Evolutionary conservation across 1,140 invertebrate species (phyloP), one percentile per base, ranked within the genome.

Genomic region (Drosophila hydei): DNA sequence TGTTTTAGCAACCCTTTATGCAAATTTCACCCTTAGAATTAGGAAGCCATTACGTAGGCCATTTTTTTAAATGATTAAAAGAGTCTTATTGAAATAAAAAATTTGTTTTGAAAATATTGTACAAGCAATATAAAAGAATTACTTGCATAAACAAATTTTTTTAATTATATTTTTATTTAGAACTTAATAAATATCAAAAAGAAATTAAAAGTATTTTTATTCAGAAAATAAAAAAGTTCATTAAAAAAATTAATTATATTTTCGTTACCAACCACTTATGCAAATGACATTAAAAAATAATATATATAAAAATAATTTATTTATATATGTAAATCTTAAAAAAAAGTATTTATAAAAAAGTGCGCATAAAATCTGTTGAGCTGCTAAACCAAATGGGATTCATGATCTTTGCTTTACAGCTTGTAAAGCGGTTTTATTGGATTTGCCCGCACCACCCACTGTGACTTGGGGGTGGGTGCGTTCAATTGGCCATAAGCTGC

Each of bases 401-500:
- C 77, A 87, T 90, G 80, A 87, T 71, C 50, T 80, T 77, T 79
- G 76, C 76, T 77, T 89, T 89, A 80, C 72, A 85, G 65, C 80
- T 81, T 90, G 88, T 90, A 90, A 90, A 90, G 87, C 81, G 87
- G 70, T 90, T 90, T 90, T 90, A 90, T 90, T 90, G 87, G 81
- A 90, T 90, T 90, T 90, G 67, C 50, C 45, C 47, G 25, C 50
- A 48, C 61, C 36, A 70, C 65, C 69, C 69, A 21, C 52, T 59
- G 33, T 19, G 11, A 16, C n/a, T 40, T 40, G 52, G 55, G 60
- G 63, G 43, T 36, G 43, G 61, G 67, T 56, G 50, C 19, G 65
- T 72, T 88, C 84, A 88, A 89, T 88, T 89, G 83, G 83, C 79
- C 75, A 84, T 88, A 88, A 88, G 83, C 79, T 79, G 83, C 79